Evolutionary conservation across 1,140 invertebrate genomes (phyloP).

Genomic region (Drosophila arizonae): DNA sequence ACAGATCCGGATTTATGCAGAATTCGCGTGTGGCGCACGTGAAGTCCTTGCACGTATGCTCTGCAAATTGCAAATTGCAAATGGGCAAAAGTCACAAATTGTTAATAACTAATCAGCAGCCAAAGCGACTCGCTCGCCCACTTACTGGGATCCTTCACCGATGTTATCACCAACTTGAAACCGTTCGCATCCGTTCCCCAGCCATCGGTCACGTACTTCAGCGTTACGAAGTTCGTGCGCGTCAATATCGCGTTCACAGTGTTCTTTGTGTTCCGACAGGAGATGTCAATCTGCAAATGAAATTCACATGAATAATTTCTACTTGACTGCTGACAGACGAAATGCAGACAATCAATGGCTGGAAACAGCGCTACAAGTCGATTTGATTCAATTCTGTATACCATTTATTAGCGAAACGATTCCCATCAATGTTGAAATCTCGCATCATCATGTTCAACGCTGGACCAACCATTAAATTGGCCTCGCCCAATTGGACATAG

Average conservation of each 20-base stretch:
- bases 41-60: conserved; percentile 94
- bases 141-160: conserved; percentile 96
- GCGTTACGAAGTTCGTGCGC: conserved; percentile 95
- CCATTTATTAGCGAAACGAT: no score
- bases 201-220: conserved; percentile 95
- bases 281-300: conserved; percentile 90
- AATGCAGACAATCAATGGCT: neutral
- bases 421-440: no score
- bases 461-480: no score
- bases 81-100: neutral
- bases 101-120: neutral
- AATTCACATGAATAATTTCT: conserved; percentile 14
- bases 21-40: conserved; percentile 92
- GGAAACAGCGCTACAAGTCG: neutral
- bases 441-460: no score
- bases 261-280: conserved; percentile 94
- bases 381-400: no score
- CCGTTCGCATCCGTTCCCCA: conserved; percentile 96
- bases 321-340: neutral
- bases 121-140: conserved; percentile 61
- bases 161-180: conserved; percentile 96
- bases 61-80: conserved; percentile 83
- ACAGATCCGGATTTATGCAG: conserved; percentile 93
- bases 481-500: no score
- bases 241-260: conserved; percentile 94